phyloP scores from a whole-genome alignment of 2,113 vertebrate genomes.

The Ochotona curzoniae region DNA sequence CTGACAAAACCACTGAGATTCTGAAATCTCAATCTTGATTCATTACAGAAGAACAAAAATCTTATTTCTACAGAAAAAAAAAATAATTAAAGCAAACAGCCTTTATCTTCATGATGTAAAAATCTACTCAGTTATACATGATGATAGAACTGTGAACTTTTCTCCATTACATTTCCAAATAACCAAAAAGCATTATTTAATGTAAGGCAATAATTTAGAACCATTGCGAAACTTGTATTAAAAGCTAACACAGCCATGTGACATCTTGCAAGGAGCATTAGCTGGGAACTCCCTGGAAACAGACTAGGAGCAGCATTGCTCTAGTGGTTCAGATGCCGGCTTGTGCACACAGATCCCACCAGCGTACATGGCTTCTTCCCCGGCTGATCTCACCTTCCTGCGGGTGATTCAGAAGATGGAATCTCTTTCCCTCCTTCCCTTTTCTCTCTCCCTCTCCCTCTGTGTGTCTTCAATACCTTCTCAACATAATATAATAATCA shows the following conservation, averaged over 20 bases:
- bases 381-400: too few relatives aligned
- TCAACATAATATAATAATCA: too few relatives aligned
- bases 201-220: constrained; percentile 46
- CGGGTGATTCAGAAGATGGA: too few relatives aligned
- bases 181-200: background rate
- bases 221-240: background rate
- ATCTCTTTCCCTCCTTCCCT: too few relatives aligned
- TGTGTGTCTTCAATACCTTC: too few relatives aligned
- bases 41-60: background rate
- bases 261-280: background rate
- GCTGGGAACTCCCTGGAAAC: background rate
- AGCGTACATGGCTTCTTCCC: too few relatives aligned
- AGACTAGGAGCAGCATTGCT: background rate
- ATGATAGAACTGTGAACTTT: background rate
- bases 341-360: too few relatives aligned
- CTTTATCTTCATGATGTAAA: background rate
- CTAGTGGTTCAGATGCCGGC: too few relatives aligned
- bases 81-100: background rate
- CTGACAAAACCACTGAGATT: background rate
- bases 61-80: background rate
- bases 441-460: too few relatives aligned
- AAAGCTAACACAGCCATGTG: background rate
- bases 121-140: constrained; percentile 20
- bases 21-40: background rate
- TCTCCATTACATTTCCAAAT: background rate